Evolutionary conservation across 2,888 invertebrate genomes (phyloP), one percentile per base, ranked within the genome.

Genomic region (Acrobasis consociella): DNA sequence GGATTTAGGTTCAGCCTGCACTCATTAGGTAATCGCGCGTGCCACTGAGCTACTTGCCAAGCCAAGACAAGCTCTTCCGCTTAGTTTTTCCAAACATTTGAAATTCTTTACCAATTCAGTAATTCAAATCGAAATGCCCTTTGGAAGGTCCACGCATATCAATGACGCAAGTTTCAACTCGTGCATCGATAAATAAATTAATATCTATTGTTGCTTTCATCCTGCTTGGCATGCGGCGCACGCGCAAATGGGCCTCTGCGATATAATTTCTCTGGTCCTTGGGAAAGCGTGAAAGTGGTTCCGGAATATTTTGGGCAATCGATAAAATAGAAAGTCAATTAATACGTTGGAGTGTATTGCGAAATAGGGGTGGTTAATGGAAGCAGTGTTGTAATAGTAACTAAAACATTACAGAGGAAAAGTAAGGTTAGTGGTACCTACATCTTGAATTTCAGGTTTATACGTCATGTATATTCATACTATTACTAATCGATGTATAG

Each of bases 221-320:
- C 68, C 84, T 87, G 81, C 89, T 91, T 90, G 72, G 71, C 75
- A 91, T 91, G 83, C 91, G 73, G 71, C 58, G 65, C 81, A 68
- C 74, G 81, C 73, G 75, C 80, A 78, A 84, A 85, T 85, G 81
- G 84, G 78, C 77, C 77, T 77, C 78, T 71, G 78, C 83, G 80
- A 82, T 88, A 90, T 91, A 85, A 88, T 92, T 91, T 92, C 91
- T 83, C 90, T 86, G 77, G 87, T 86, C 90, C 89, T 87, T 88
- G 85, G 81, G 90, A 90, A 91, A 91, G 90, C 80, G 79, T 85
- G 91, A 91, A 91, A 91, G 91, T 85, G 76, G 80, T 83, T 83
- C 84, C 85, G 85, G 87, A 84, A 87, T 86, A 85, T 88, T 91
- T 87, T 89, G 85, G 85, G 82, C 83, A 80, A 83, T 83, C 88